phyloP scores from a whole-genome alignment of 1,140 invertebrate genomes.

The Drosophila fuyamai region DNA sequence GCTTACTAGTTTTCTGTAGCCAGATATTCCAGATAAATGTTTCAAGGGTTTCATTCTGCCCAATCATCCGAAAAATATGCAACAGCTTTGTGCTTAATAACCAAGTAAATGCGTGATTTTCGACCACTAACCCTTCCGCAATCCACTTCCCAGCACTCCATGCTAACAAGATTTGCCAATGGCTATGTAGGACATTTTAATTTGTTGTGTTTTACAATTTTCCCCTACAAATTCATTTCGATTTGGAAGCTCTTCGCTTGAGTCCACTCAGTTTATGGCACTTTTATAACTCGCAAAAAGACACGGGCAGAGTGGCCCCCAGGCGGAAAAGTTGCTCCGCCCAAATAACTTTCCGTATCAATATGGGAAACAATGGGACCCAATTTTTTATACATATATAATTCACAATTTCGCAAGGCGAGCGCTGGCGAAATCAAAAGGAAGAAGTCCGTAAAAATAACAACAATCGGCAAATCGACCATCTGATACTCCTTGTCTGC shows the following conservation, averaged over 20 bases:
- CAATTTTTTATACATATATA: constrained; percentile 59
- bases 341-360: constrained; percentile 40
- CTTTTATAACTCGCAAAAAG: constrained; percentile 20
- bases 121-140: background rate
- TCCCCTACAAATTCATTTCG: constrained; percentile 39
- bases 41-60: background rate
- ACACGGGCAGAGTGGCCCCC: constrained; percentile 1
- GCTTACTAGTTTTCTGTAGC: too few species aligned
- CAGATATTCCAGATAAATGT: background rate
- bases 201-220: constrained; percentile 65
- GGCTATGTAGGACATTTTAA: constrained; percentile 56
- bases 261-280: constrained; percentile 14
- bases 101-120: constrained; percentile 29
- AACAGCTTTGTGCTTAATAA: background rate
- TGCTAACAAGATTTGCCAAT: constrained; percentile 2
- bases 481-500: constrained; percentile 15
- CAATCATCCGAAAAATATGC: constrained; percentile 5
- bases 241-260: constrained; percentile 8
- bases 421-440: constrained; percentile 7
- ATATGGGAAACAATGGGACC: constrained; percentile 56
- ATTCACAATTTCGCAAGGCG: constrained; percentile 51
- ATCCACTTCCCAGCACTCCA: background rate
- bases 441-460: constrained; percentile 9
- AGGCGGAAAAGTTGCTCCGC: constrained; percentile 21
- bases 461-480: constrained; percentile 14